These are phyloP conservation scores for Passerina amoena DNA, from an alignment of 2,113 vertebrate genomes.

Conservation along the genomic window DNA sequence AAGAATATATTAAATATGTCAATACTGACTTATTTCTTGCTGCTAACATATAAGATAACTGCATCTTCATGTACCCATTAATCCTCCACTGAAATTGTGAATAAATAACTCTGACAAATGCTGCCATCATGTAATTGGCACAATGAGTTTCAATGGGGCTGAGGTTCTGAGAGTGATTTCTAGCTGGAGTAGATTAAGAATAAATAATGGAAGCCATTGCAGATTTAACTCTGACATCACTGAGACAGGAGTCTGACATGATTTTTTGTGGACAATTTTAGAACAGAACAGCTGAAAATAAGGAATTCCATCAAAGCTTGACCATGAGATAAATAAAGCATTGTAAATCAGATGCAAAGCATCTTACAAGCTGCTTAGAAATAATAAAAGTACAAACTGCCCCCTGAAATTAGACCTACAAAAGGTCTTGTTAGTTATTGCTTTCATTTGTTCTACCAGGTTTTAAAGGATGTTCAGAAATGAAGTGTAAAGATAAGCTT, in stretches of 20 bases:
- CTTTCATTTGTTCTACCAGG: neutral
- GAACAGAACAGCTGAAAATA: neutral
- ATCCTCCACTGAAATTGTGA: neutral
- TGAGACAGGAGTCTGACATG: neutral
- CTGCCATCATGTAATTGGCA: neutral
- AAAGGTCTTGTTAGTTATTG: neutral
- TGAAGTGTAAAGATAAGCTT: neutral
- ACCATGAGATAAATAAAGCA: neutral
- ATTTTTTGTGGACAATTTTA: neutral
- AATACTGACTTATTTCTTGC: neutral
- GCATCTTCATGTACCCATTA: neutral
- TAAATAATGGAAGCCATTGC: neutral
- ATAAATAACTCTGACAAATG: constrained; percentile 37
- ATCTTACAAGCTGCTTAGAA: neutral
- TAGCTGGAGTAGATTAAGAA: neutral
- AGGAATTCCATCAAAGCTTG: neutral
- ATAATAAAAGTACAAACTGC: neutral
- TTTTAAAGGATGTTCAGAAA: neutral
- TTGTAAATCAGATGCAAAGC: neutral
- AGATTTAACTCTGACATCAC: neutral
- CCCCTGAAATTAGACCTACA: neutral
- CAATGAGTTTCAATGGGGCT: constrained; percentile 15
- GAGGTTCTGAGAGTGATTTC: neutral
- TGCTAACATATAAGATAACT: neutral
- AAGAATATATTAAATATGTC: neutral